These are phyloP conservation scores for Seira ritae DNA, from an alignment of 2,888 invertebrate species.

Conservation along the genomic window DNA sequence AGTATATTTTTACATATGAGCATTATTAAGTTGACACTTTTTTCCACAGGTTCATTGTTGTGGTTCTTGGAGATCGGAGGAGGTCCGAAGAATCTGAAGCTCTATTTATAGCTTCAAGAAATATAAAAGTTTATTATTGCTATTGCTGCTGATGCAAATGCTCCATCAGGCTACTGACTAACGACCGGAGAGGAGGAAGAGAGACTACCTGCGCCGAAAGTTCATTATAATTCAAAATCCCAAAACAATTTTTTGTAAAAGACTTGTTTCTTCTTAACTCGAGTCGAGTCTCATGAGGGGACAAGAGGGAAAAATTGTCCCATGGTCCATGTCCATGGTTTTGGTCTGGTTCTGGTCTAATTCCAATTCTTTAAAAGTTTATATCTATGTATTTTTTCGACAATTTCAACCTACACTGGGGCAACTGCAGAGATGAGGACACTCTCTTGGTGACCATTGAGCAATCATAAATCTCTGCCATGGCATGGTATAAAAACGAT, in stretches of 20 bases:
- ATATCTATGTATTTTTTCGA: too few relatives aligned
- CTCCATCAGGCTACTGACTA: conserved; percentile 52
- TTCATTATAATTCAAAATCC: neutral
- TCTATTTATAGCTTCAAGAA: neutral
- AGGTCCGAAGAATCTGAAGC: conserved; percentile 19
- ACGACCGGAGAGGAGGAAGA: too few relatives aligned
- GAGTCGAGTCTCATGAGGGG: too few relatives aligned
- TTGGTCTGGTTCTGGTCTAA: too few relatives aligned
- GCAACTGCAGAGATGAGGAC: neutral
- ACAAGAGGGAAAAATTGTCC: too few relatives aligned
- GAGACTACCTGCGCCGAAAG: conserved; percentile 13
- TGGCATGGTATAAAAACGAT: too few relatives aligned
- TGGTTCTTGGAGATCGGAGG: conserved; percentile 16
- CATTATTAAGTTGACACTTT: conserved; percentile 62
- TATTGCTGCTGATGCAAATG: conserved; percentile 21
- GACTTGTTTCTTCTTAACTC: too few relatives aligned
- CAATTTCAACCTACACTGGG: neutral
- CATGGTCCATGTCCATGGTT: too few relatives aligned
- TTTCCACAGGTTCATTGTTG: neutral
- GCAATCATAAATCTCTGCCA: conserved; percentile 63
- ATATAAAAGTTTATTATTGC: neutral
- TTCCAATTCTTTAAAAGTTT: too few relatives aligned
- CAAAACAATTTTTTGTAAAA: conserved; percentile 11
- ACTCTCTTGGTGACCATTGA: neutral
- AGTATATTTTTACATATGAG: conserved; percentile 26